Evolutionary conservation across 2,888 invertebrate species (phyloP).

Genomic region (Lamellibrachia columna): DNA sequence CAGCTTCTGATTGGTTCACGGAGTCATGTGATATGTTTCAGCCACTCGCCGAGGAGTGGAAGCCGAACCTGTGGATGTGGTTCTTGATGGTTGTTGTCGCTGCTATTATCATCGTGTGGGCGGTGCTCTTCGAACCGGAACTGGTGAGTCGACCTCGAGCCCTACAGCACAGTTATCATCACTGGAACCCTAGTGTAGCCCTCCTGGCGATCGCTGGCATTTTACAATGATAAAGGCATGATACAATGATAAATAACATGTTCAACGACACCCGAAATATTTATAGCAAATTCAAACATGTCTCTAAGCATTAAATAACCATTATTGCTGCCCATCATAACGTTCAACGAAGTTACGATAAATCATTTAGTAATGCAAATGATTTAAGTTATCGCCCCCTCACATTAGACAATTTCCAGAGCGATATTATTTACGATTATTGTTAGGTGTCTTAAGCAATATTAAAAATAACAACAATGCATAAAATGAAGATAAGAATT

Average conservation of each 20-base stretch:
- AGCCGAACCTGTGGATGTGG: conserved; percentile 36
- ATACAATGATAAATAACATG: neutral
- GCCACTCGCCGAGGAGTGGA: conserved; percentile 32
- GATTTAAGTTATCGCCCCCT: too few relatives aligned
- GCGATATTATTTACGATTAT: too few relatives aligned
- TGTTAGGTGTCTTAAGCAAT: neutral
- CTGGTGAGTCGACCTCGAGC: neutral
- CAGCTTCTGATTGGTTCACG: neutral
- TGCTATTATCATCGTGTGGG: conserved; percentile 31
- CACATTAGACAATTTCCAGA: too few relatives aligned
- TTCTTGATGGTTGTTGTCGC: conserved; percentile 32
- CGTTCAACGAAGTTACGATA: too few relatives aligned
- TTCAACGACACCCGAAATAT: too few relatives aligned
- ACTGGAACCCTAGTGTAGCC: neutral
- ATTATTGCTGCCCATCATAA: too few relatives aligned
- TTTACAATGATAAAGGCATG: neutral
- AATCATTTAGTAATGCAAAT: too few relatives aligned
- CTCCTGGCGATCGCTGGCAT: neutral
- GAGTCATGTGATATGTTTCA: neutral
- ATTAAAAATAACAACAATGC: neutral
- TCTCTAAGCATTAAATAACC: too few relatives aligned
- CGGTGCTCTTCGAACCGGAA: conserved; percentile 24
- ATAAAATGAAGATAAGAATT: neutral
- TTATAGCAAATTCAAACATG: too few relatives aligned
- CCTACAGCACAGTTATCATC: neutral